Evolutionary conservation across 2,888 invertebrate genomes (phyloP).

Genomic region (Noctua comes): DNA sequence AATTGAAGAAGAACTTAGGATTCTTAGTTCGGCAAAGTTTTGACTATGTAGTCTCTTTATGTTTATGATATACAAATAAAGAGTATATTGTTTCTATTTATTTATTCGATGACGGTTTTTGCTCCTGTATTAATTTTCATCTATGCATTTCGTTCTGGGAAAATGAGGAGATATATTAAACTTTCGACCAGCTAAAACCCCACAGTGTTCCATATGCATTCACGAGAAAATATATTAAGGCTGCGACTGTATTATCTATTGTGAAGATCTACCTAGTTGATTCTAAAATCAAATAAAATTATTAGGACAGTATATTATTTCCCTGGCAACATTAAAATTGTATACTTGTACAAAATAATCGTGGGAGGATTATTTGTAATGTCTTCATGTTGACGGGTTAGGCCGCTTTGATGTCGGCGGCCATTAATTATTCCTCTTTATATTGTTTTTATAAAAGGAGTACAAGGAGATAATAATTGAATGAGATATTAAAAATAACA

Average conservation of each 20-base stretch:
- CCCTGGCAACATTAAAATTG: constrained; percentile 20
- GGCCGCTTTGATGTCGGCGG: constrained; percentile 44
- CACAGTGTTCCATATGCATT: not conserved
- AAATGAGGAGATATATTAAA: not conserved
- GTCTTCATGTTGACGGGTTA: constrained; percentile 34
- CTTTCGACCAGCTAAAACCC: not conserved
- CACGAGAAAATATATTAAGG: not conserved
- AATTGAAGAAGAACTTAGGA: not conserved
- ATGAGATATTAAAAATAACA: constrained; percentile 14
- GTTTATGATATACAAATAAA: not conserved
- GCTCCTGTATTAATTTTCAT: not conserved
- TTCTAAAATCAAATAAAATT: not conserved
- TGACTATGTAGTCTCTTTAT: not conserved
- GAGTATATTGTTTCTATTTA: not conserved
- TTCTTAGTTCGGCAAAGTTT: not conserved
- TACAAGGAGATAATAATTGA: constrained; percentile 8
- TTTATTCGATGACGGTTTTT: not conserved
- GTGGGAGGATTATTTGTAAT: constrained; percentile 45
- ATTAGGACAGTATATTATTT: constrained; percentile 18
- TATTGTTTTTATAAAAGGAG: constrained; percentile 36
- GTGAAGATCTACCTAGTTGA: not conserved
- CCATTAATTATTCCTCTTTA: constrained; percentile 47
- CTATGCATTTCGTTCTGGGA: not conserved
- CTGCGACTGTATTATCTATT: not conserved
- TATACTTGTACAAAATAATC: constrained; percentile 26